Conservation (phyloP, 2,113 vertebrate species). For the Craseonycteris thonglongyai region DNA sequence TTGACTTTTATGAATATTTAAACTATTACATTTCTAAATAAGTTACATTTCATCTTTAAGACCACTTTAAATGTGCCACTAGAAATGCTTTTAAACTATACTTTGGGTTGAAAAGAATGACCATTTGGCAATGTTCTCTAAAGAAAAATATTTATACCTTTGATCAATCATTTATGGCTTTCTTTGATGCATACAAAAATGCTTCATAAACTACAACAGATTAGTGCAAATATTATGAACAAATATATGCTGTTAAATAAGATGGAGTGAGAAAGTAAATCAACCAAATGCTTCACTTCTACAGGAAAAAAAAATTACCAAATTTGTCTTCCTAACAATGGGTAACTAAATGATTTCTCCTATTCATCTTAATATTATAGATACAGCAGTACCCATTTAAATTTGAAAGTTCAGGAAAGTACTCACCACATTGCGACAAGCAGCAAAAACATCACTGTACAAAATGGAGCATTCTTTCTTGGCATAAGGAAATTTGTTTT, state of each 20-base stretch:
- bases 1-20: background rate
- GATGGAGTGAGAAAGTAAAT: background rate
- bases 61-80: background rate
- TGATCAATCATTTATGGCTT: background rate
- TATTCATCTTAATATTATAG: background rate
- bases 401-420: constrained; percentile 72
- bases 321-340: background rate
- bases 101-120: background rate
- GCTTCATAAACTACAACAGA: background rate
- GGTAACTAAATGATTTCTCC: background rate
- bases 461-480: constrained; percentile 96
- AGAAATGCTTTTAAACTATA: background rate
- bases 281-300: background rate
- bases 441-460: constrained; percentile 96
- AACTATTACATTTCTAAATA: constrained; percentile 21
- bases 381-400: background rate
- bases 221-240: background rate
- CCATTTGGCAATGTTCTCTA: background rate
- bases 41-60: background rate
- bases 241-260: background rate
- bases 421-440: constrained; percentile 94
- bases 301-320: background rate
- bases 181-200: background rate
- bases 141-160: background rate
- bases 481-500: constrained; percentile 96